These are phyloP conservation scores for Opisthograptis luteolata DNA, from an alignment of 2,888 invertebrate genomes.

Conservation along the genomic window DNA sequence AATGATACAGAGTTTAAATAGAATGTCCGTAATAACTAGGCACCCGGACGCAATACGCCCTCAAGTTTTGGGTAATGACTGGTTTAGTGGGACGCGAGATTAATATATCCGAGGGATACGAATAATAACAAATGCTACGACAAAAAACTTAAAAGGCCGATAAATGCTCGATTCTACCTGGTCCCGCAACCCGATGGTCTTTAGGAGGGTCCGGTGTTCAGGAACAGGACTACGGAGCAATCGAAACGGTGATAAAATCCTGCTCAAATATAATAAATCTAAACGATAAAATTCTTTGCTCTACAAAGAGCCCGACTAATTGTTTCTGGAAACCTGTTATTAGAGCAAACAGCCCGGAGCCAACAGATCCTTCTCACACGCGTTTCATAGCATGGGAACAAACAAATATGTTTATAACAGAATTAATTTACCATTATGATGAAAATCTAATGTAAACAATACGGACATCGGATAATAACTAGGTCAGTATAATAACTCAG, in stretches of 20 bases:
- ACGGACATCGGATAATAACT: slow-evolving; percentile 39
- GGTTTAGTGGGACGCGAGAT: slow-evolving; percentile 76
- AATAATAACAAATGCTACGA: slow-evolving; percentile 76
- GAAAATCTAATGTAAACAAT: slow-evolving; percentile 49
- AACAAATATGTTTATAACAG: slow-evolving; percentile 45
- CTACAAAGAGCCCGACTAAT: slow-evolving; percentile 74
- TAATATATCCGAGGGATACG: slow-evolving; percentile 79
- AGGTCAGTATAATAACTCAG: slow-evolving; percentile 41
- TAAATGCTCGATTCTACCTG: slow-evolving; percentile 79
- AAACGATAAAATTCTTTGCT: slow-evolving; percentile 73
- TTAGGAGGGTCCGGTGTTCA: slow-evolving; percentile 43
- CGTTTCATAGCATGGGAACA: slow-evolving; percentile 46
- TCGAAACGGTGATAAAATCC: slow-evolving; percentile 73
- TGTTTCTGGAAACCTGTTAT: slow-evolving; percentile 75
- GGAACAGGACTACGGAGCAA: slow-evolving; percentile 44
- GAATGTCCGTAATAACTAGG: slow-evolving; percentile 80
- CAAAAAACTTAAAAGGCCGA: slow-evolving; percentile 80
- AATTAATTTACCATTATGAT: slow-evolving; percentile 40
- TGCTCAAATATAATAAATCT: slow-evolving; percentile 81
- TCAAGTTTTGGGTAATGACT: slow-evolving; percentile 80
- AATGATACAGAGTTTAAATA: slow-evolving; percentile 81
- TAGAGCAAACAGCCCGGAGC: slow-evolving; percentile 62
- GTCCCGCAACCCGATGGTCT: slow-evolving; percentile 52
- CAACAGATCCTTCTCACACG: slow-evolving; percentile 38
- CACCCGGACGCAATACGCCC: slow-evolving; percentile 81